Percentiles rank a stretch among this genome's conserved stretches.
phyloP scores from a whole-genome alignment of 1,140 invertebrate genomes.

The Globodera rostochiensis region DNA sequence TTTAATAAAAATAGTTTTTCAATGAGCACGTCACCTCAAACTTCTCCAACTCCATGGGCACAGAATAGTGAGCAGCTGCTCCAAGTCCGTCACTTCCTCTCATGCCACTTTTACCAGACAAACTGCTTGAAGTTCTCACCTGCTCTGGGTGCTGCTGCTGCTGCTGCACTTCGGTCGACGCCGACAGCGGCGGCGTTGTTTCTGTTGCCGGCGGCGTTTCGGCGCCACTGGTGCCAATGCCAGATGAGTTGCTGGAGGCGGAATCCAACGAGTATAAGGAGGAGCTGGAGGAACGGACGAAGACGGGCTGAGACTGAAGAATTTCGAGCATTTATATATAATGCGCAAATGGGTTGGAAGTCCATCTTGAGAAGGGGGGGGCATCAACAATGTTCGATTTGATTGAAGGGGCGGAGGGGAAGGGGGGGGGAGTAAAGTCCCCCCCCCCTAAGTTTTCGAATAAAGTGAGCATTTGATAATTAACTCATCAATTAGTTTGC shows the following conservation, averaged over 20 bases:
- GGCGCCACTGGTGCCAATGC: slow-evolving; percentile 4
- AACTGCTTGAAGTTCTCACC: background rate
- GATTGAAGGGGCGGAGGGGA: too few species aligned
- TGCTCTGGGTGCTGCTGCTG: background rate
- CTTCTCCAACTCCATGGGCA: background rate
- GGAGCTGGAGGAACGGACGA: background rate
- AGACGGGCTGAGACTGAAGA: slow-evolving; percentile 1
- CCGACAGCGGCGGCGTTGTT: background rate
- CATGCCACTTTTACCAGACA: background rate
- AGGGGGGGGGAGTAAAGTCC: too few species aligned
- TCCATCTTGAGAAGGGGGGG: background rate
- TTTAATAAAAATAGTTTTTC: background rate
- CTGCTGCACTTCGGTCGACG: background rate
- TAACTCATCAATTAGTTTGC: background rate
- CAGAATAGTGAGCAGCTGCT: background rate
- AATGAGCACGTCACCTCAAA: background rate
- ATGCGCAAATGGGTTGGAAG: too few species aligned
- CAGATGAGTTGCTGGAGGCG: background rate
- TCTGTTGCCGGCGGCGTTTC: background rate
- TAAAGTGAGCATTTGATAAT: background rate
- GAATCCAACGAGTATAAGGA: background rate
- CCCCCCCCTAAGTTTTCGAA: too few species aligned
- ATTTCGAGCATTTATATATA: background rate
- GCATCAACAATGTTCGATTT: background rate
- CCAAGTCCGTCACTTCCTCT: background rate